Percentiles rank a stretch among this genome's conserved stretches.
Conservation (phyloP, 1,140 invertebrate genomes). For the Periplaneta americana region DNA sequence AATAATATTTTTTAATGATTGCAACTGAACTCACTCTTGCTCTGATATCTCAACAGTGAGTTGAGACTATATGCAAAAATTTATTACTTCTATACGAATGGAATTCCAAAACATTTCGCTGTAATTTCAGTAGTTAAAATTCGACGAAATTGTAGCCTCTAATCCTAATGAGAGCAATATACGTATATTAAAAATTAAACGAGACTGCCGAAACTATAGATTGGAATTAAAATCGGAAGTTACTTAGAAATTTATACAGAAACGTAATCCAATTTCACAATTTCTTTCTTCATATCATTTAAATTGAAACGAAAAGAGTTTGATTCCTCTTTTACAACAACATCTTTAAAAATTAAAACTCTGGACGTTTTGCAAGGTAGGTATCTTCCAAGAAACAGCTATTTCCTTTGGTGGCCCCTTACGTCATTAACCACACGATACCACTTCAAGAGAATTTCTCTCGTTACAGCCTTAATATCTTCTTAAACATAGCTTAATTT, state of each 20-base stretch:
- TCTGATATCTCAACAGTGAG: too few species aligned
- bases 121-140: too few species aligned
- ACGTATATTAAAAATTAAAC: too few species aligned
- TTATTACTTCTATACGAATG: too few species aligned
- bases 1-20: too few species aligned
- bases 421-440: neutral
- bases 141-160: too few species aligned
- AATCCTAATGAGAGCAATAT: too few species aligned
- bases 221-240: neutral
- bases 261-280: neutral
- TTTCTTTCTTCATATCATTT: neutral
- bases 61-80: too few species aligned
- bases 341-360: too few species aligned
- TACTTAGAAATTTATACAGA: neutral
- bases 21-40: too few species aligned
- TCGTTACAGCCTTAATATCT: neutral
- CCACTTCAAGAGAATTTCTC: neutral
- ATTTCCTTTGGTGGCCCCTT: neutral
- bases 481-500: neutral
- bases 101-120: too few species aligned
- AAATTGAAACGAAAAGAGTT: neutral
- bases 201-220: neutral
- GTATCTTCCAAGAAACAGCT: neutral
- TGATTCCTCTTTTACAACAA: neutral
- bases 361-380: neutral